Evolutionary conservation across 2,888 invertebrate species (phyloP).

Genomic region (Entomobrya proxima): DNA sequence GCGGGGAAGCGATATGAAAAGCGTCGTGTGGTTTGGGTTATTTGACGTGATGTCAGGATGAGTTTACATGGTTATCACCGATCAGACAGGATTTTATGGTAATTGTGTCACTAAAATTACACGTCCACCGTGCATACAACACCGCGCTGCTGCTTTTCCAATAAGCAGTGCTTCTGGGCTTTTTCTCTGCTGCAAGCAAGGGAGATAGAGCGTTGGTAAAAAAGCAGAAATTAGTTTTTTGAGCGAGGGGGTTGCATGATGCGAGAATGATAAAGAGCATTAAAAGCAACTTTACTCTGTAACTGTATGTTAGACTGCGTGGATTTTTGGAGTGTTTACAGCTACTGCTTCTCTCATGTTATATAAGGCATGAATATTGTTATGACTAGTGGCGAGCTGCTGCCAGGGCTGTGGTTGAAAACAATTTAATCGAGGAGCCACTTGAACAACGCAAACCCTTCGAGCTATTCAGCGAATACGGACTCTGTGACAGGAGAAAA

Average conservation of each 20-base stretch:
- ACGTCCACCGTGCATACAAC: constrained; percentile 9
- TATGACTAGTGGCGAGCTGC: constrained; percentile 62
- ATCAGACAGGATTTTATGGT: constrained; percentile 71
- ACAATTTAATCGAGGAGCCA: constrained; percentile 72
- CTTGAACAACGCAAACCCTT: constrained; percentile 67
- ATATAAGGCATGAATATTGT: constrained; percentile 45
- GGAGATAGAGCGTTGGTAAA: constrained; percentile 31
- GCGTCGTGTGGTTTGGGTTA: constrained; percentile 56
- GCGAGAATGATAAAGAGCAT: constrained; percentile 3
- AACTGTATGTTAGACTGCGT: not conserved
- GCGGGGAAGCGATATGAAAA: constrained; percentile 63
- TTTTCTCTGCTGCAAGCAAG: constrained; percentile 15
- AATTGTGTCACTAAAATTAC: constrained; percentile 65
- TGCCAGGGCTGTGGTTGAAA: constrained; percentile 64
- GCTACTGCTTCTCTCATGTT: not conserved
- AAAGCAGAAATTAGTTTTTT: constrained; percentile 38
- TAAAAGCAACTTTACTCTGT: not conserved
- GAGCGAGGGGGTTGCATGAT: constrained; percentile 12
- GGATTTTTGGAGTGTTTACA: not conserved
- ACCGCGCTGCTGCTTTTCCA: not conserved
- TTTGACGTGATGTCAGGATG: constrained; percentile 70
- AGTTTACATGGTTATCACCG: constrained; percentile 71
- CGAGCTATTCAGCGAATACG: constrained; percentile 21
- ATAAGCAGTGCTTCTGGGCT: constrained; percentile 10
- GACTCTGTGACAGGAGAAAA: not conserved